Evolutionary conservation across 2,888 invertebrate species (phyloP).

Genomic region (Antitype chi): DNA sequence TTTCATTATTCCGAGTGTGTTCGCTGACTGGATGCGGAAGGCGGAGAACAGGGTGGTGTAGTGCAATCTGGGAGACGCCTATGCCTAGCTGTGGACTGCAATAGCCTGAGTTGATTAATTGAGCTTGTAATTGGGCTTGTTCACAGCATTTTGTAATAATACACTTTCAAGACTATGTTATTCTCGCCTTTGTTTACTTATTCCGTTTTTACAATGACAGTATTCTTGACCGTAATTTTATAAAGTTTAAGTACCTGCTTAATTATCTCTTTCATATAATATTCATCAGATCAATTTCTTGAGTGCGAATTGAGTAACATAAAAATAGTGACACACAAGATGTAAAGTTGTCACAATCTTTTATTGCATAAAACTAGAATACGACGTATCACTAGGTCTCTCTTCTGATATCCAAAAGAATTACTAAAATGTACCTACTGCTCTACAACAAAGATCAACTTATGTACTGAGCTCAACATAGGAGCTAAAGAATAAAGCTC

Average conservation of each 20-base stretch:
- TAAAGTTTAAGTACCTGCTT: background rate
- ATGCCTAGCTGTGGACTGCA: too few relatives aligned
- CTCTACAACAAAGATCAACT: background rate
- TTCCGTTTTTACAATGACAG: background rate
- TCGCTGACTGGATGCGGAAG: too few relatives aligned
- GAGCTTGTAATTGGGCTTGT: background rate
- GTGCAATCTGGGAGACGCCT: too few relatives aligned
- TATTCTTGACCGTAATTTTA: background rate
- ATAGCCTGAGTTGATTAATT: too few relatives aligned
- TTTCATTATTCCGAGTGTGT: slow-evolving; percentile 14
- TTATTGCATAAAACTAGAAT: background rate
- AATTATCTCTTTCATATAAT: background rate
- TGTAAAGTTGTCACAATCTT: background rate
- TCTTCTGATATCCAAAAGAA: background rate
- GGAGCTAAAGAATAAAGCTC: background rate
- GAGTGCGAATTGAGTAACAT: background rate
- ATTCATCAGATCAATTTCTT: background rate
- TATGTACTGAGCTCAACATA: too few relatives aligned
- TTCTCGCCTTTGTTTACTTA: background rate
- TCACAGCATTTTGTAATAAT: background rate
- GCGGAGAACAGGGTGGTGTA: too few relatives aligned
- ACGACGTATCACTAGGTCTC: background rate
- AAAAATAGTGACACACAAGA: background rate
- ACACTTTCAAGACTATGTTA: background rate
- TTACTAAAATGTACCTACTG: background rate